Conservation (phyloP, 2,113 vertebrate species). For the Mustelus asterias region DNA sequence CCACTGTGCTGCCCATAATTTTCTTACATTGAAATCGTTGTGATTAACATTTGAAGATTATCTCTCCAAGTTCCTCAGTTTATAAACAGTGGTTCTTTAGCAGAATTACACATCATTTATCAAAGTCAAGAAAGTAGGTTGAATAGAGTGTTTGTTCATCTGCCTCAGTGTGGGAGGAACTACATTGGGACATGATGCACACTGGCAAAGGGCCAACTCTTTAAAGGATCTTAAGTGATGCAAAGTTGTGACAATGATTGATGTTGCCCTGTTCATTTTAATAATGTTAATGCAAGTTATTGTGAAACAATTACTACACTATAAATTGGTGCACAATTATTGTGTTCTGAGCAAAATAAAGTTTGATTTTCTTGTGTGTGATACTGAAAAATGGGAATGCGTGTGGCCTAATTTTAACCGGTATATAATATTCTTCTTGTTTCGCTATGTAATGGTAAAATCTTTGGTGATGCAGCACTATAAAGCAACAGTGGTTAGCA, state of each 20-base stretch:
- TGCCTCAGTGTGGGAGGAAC: neutral
- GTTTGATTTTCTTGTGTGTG: neutral
- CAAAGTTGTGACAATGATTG: neutral
- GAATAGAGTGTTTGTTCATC: no score
- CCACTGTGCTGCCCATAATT: no score
- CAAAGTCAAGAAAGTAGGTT: neutral
- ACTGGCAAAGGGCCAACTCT: neutral
- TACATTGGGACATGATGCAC: neutral
- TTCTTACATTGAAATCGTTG: neutral
- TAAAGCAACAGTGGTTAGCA: neutral
- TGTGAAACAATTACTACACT: neutral
- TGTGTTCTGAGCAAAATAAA: neutral
- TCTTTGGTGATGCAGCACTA: neutral
- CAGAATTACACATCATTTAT: neutral
- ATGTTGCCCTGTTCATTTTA: neutral
- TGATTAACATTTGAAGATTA: neutral
- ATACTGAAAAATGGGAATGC: neutral
- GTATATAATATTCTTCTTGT: neutral
- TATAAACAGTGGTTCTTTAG: neutral
- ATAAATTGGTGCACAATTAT: neutral
- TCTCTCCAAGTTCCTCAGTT: neutral
- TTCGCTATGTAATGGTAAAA: neutral
- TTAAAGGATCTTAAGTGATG: neutral
- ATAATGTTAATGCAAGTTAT: neutral
- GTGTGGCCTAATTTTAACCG: neutral